Evolutionary conservation across 2,888 invertebrate species (phyloP), one percentile per base, ranked within the genome.

Genomic region (Sabellastarte sp.): DNA sequence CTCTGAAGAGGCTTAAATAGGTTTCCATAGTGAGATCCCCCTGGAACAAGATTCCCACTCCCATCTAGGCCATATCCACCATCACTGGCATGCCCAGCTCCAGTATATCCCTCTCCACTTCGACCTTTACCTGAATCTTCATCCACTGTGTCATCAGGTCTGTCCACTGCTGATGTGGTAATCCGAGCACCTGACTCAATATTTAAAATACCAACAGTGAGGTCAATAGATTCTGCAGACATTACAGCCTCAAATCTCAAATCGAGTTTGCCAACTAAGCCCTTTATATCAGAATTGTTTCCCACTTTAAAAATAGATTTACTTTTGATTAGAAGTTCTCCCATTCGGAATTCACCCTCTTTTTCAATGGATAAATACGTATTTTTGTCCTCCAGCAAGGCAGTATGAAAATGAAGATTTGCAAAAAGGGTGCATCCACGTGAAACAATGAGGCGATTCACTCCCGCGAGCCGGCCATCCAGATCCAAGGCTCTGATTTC

Each of bases 61-160:
- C 26, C 26, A 33, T 59, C 31, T 58, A 67, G 67, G 55, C 65
- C 55, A 64, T 71, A 72, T 59, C 77, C 77, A 20, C 77, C 76
- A 26, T 53, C 52, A 33, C 72, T 72, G n/a, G 75, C 76, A 71
- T 74, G 72, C 0, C 77, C 77, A 32, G 67, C 77, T 1, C 75
- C 77, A 41, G 74, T 73, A 10, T 68, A 73, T 20, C 57, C 57
- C 20, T 5, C 53, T 5, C 41, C 66, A 64, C 59, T 31, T 1
- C 41, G 28, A 4, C 76, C 76, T 5, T 57, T 50, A 31, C 77
- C 77, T 32, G 52, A 28, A 5, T 50, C 26, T 29, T 64, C 63
- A 58, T 77, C 75, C 4, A 75, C 58, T 3, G 67, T 65, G 52
- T 77, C 77, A 26, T 60, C 52, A 20, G 72, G 70, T 58, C 77